A percentile compares a stretch with the other conserved stretches of the same genome.
phyloP scores from a whole-genome alignment of 64 coral and sea anemone genomes.

The Dendrophyllia cribrosa region DNA sequence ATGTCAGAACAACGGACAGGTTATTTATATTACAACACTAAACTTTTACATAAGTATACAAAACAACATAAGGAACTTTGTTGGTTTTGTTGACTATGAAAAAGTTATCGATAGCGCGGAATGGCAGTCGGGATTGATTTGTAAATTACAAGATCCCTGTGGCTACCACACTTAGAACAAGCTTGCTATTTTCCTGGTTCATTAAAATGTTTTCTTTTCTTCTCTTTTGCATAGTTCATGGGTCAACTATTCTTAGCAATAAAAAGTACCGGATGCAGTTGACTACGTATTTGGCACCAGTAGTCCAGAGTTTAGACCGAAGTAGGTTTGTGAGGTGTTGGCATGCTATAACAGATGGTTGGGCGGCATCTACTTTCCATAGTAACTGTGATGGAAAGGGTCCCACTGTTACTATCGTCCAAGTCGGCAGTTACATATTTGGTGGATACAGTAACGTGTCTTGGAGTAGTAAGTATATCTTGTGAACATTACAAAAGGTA shows the following conservation, averaged over 20 bases:
- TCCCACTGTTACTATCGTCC: neutral
- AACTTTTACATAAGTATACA: too few relatives aligned
- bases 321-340: slow-evolving; percentile 26
- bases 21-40: too few relatives aligned
- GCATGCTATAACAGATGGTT: slow-evolving; percentile 21
- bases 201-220: neutral
- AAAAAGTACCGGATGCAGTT: neutral
- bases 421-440: neutral
- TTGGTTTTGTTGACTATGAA: too few relatives aligned
- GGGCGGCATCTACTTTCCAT: slow-evolving; percentile 6
- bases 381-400: slow-evolving; percentile 23
- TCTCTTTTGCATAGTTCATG: neutral
- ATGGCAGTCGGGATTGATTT: too few relatives aligned
- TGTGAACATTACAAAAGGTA: too few relatives aligned
- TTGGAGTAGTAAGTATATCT: neutral
- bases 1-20: too few relatives aligned
- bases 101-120: too few relatives aligned
- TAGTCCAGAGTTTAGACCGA: neutral
- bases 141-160: too few relatives aligned
- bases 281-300: neutral
- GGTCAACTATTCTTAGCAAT: neutral
- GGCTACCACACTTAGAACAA: too few relatives aligned
- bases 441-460: slow-evolving; percentile 13
- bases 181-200: too few relatives aligned
- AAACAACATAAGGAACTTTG: too few relatives aligned